These are phyloP conservation scores for Neuroterus valhalla DNA, from an alignment of 1,140 invertebrate genomes.

Conservation along the genomic window DNA sequence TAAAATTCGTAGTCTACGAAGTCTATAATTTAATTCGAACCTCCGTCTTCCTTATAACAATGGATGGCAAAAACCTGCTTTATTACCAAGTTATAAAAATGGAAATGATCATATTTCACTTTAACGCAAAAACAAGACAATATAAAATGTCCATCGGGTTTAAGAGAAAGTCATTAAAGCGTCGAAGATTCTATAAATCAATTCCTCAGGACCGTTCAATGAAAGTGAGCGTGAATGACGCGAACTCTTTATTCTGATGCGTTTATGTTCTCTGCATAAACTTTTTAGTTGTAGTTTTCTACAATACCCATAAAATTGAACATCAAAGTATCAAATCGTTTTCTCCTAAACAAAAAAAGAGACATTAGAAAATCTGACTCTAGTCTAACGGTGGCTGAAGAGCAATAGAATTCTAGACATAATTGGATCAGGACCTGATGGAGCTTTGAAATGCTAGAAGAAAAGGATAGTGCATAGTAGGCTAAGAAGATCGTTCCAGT, in stretches of 20 bases:
- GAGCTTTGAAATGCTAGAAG: background rate
- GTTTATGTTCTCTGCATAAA: slow-evolving; percentile 14
- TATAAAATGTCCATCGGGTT: background rate
- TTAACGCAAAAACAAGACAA: background rate
- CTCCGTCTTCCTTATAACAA: background rate
- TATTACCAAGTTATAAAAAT: background rate
- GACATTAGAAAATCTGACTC: background rate
- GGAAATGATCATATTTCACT: slow-evolving; percentile 1
- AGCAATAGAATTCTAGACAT: too few species aligned
- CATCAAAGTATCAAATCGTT: background rate
- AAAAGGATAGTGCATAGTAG: background rate
- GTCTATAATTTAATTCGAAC: background rate
- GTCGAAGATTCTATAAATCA: slow-evolving; percentile 19
- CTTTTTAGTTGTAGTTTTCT: slow-evolving; percentile 14
- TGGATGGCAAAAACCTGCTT: background rate
- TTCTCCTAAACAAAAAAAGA: slow-evolving; percentile 8
- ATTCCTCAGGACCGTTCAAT: slow-evolving; percentile 2
- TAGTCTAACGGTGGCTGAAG: too few species aligned
- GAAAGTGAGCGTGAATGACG: slow-evolving; percentile 23
- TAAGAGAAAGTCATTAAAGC: slow-evolving; percentile 1
- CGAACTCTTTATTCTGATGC: background rate
- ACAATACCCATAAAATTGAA: background rate
- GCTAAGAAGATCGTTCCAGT: background rate
- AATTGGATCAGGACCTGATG: background rate
- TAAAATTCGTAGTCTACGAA: too few species aligned